These are phyloP conservation scores for Psittacus erithacus DNA, from an alignment of 2,113 vertebrate species.

Conservation along the genomic window DNA sequence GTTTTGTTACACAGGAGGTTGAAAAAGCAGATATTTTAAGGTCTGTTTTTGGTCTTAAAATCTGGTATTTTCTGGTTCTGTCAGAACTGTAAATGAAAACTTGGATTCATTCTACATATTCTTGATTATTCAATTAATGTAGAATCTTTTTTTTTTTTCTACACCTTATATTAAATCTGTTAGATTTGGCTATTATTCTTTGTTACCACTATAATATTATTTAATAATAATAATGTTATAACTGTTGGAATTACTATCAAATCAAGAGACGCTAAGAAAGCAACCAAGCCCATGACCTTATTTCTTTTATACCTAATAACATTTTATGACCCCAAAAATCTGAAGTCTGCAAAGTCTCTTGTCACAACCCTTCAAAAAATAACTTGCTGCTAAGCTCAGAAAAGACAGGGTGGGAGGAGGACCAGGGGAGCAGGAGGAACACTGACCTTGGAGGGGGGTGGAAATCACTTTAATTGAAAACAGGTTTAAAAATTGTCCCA, in stretches of 20 bases:
- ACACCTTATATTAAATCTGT: neutral
- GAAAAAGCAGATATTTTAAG: conserved; percentile 6
- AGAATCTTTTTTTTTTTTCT: neutral
- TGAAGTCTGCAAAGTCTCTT: conserved; percentile 2
- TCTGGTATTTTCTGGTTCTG: conserved; percentile 15
- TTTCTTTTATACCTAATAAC: neutral
- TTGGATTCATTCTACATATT: conserved; percentile 10
- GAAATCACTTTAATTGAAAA: conserved; percentile 65
- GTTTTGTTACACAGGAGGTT: neutral
- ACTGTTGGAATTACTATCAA: neutral
- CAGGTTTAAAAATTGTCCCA: conserved; percentile 51
- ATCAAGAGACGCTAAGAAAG: neutral
- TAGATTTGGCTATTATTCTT: neutral
- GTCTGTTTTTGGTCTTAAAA: neutral
- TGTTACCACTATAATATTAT: neutral
- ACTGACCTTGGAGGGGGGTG: neutral
- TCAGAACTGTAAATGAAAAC: conserved; percentile 19
- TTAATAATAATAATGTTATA: neutral
- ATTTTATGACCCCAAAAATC: neutral
- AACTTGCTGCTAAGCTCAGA: neutral
- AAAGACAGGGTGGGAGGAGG: neutral
- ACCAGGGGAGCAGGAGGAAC: neutral
- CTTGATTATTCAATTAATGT: neutral
- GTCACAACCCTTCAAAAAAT: neutral
- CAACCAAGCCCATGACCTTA: neutral